Evolutionary conservation across 92 coral and sea anemone species (phyloP).

Genomic region (Palythoa grandis): DNA sequence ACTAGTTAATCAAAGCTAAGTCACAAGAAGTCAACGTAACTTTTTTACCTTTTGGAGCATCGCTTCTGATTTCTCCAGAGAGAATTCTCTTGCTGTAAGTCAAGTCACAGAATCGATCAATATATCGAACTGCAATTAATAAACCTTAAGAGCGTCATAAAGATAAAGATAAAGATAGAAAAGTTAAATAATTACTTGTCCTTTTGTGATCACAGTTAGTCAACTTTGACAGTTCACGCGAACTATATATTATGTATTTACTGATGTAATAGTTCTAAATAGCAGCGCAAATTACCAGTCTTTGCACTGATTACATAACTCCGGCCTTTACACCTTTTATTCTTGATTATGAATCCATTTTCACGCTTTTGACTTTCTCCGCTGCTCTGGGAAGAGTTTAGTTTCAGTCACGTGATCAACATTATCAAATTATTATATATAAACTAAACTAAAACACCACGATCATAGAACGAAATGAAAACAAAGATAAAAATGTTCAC

Average conservation of each 20-base stretch:
- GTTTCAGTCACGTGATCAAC: neutral
- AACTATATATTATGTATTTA: too few relatives aligned
- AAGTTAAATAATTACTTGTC: too few relatives aligned
- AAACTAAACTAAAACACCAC: neutral
- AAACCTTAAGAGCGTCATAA: too few relatives aligned
- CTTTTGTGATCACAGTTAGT: too few relatives aligned
- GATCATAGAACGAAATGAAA: neutral
- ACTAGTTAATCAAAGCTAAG: neutral
- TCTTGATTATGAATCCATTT: neutral
- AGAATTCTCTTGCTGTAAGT: slow-evolving; percentile 76
- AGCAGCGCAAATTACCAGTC: too few relatives aligned
- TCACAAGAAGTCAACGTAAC: neutral
- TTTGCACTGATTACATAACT: too few relatives aligned
- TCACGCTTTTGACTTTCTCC: neutral
- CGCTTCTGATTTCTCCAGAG: slow-evolving; percentile 72
- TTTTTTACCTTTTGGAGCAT: slow-evolving; percentile 79
- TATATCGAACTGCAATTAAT: neutral
- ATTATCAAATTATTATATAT: neutral
- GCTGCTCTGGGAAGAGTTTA: neutral
- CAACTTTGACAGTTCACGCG: too few relatives aligned
- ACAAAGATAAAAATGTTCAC: neutral
- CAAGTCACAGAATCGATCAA: neutral
- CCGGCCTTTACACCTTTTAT: too few relatives aligned
- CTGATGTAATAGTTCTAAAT: too few relatives aligned
- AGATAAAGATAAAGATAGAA: too few relatives aligned